Evolutionary conservation across 2,888 invertebrate species (phyloP).

Genomic region (Chaetoderma sp.): DNA sequence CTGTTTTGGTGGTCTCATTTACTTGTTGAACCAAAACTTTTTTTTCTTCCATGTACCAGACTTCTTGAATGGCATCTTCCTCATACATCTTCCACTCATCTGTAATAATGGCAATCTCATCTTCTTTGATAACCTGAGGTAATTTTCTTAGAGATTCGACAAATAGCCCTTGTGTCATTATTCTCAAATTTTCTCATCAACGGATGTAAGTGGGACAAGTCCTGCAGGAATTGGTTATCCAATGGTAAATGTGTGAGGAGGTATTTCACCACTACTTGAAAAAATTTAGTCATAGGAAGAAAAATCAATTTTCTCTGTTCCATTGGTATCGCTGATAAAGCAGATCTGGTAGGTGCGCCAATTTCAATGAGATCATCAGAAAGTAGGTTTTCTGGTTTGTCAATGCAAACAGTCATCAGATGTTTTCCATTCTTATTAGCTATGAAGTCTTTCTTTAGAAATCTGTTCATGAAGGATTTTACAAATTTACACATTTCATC

Average conservation of each 20-base stretch:
- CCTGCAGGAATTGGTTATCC: slow-evolving; percentile 1
- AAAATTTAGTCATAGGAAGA: background rate
- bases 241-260: background rate
- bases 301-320: background rate
- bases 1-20: too few relatives aligned
- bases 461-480: background rate
- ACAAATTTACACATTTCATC: background rate
- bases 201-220: too few relatives aligned
- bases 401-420: background rate
- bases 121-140: too few relatives aligned
- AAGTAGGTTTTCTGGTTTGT: background rate
- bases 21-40: too few relatives aligned
- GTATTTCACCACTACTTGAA: background rate
- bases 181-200: too few relatives aligned
- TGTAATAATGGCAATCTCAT: too few relatives aligned
- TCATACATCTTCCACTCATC: too few relatives aligned
- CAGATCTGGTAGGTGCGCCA: background rate
- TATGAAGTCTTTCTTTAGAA: background rate
- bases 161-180: too few relatives aligned
- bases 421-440: background rate
- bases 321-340: background rate
- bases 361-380: background rate
- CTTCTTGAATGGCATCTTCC: too few relatives aligned
- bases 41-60: too few relatives aligned
- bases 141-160: too few relatives aligned